Base-by-base conservation (phyloP, 2,888 invertebrate genomes). In the Cephonodes hylas region DNA sequence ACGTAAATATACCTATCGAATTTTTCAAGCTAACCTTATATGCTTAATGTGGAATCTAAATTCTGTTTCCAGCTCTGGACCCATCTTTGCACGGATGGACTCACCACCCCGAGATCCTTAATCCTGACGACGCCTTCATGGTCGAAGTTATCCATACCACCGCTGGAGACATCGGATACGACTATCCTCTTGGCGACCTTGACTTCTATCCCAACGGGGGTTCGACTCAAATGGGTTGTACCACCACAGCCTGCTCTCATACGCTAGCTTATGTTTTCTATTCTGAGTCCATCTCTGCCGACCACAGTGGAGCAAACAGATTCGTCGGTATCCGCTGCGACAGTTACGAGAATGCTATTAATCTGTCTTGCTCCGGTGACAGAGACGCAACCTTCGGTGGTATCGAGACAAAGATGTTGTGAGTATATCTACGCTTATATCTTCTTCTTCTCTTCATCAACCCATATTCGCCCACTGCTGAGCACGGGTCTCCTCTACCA, bases 151-250 rank as follows among this genome's bases (percentile, higher is more conserved):
- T 93, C 1, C 87, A 93, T 70, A 74, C 87, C 0, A 87, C 89
- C 1, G 77, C 82, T 34, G 91, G 91, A 0, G 4, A 42, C 23
- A 58, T 71, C 1, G 93, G 92, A 27, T 91, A 90, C 68, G 91
- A 89, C 69, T 59, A 64, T 0, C 89, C 92, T 0, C 71, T 92
- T 13, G 93, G 93, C 8, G 75, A 83, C 65, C 4, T 91, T 1
- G 86, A 93, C 71, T 91, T 92, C 72, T 93, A 89, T 65, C 69
- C 92, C 34, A 92, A 92, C 65, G 91, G 91, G 3, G 93, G 91
- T 8, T 38, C 66, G 1, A n/a, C 42, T 34, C 91, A 91, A 68
- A 65, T 53, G 1, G 86, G 86, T n/a, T 93, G 93, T 63, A 77
- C 83, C 23, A 0, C 60, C 0, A 1, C 53, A 0, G 68, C 79